Conservation (phyloP, 2,113 vertebrate genomes). For the Axis porcinus region DNA sequence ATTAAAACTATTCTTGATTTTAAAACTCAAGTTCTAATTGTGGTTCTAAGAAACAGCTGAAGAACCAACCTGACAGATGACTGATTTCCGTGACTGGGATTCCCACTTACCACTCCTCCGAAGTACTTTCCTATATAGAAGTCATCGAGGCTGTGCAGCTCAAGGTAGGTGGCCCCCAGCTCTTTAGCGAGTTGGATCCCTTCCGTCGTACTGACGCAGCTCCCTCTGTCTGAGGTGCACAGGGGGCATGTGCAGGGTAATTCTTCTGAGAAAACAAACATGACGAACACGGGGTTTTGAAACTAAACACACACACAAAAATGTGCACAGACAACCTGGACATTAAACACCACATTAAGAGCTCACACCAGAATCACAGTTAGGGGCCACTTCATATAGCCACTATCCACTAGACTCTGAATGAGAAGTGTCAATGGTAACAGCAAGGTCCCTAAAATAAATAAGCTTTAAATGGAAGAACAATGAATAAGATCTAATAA, state of each 20-base stretch:
- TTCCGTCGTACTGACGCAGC: conserved; percentile 91
- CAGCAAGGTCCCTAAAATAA: neutral
- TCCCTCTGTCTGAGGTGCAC: conserved; percentile 93
- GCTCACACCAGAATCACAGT: neutral
- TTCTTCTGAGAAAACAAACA: conserved; percentile 81
- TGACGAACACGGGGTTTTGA: neutral
- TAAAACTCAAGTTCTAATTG: neutral
- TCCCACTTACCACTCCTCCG: conserved; percentile 91
- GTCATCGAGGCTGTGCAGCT: conserved; percentile 92
- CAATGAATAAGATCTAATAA: neutral
- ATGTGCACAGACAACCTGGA: neutral
- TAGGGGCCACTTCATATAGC: neutral
- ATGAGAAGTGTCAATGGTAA: neutral
- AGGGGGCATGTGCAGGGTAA: conserved; percentile 94
- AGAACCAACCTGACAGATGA: neutral
- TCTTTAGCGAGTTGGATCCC: conserved; percentile 95
- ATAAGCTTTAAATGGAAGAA: neutral
- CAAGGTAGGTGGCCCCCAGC: conserved; percentile 93
- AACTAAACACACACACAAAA: neutral
- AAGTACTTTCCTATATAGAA: conserved; percentile 95
- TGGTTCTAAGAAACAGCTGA: neutral
- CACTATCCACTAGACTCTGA: neutral
- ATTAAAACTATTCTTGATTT: neutral
- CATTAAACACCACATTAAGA: neutral
- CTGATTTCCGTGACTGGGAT: neutral